Base-by-base conservation (phyloP, 2,888 invertebrate species). In the Tinea semifulvella region DNA sequence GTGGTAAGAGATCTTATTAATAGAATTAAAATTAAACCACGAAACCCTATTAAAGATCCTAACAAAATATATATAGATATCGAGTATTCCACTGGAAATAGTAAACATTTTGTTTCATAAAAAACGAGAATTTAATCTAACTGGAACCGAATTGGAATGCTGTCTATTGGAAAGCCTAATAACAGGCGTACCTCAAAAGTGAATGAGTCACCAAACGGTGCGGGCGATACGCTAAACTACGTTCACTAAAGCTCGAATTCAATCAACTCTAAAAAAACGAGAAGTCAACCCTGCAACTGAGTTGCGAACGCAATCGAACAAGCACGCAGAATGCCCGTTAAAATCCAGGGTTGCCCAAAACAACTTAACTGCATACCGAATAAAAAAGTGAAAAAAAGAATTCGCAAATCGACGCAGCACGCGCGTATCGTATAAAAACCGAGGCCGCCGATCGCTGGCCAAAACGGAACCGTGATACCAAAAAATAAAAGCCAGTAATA, bases 381-480 rank as follows among this genome's bases (percentile, higher is more conserved):
- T 61, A 58, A 63, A 58, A 63, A 65, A 65, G 59, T 65, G 52
- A 57, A 68, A 72, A 79, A 79, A 77, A 66, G 65, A 61, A 65
- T 69, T 67, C 67, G 57, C 77, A 77, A 76, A 72, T 77, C 76
- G 77, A 66, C 70, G 66, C 62, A 56, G 59, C 62, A 55, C 52
- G 62, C 65, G 67, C 67, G 63, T 76, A 71, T 72, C 70, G 72
- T 69, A 73, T 72, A 72, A 76, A 80, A 75, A 72, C 71, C 68
- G 62, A 73, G 61, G 70, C 63, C 58, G 58, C 70, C 74, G 72
- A 74, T 76, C 65, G 74, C 59, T 64, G 69, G 68, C 79, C 76
- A 76, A 76, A 77, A 69, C 76, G 79, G 73, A 69, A 68, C 76
- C 63, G 77, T 74, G 76, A 79, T 79, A 80, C 80, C 80, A 67